A percentile compares a stretch with the other conserved stretches of the same genome.
These are phyloP conservation scores for Cuniculus paca DNA, from an alignment of 2,797 vertebrate species.

Conservation along the genomic window DNA sequence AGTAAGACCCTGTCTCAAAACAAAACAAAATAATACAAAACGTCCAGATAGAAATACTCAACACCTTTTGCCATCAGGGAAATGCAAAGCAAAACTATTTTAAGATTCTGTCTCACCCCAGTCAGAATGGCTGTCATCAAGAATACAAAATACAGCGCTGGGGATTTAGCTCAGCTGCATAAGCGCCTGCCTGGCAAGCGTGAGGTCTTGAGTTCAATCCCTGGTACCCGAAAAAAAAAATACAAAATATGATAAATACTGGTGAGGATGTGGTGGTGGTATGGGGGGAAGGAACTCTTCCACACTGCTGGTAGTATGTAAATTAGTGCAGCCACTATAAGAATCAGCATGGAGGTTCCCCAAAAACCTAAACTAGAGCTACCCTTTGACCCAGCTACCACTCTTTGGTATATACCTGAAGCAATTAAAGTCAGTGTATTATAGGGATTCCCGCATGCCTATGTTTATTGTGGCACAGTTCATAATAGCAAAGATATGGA, in stretches of 20 bases:
- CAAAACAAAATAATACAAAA: not conserved
- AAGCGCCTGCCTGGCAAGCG: too few relatives aligned
- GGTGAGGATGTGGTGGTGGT: not conserved
- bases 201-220: too few relatives aligned
- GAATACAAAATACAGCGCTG: not conserved
- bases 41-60: not conserved
- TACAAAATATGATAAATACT: not conserved
- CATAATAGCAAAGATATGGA: not conserved
- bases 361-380: not conserved
- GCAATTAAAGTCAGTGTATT: not conserved
- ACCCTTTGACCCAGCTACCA: not conserved
- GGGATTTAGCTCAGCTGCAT: too few relatives aligned
- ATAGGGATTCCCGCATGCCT: not conserved
- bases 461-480: not conserved
- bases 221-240: too few relatives aligned
- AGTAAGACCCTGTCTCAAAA: not conserved
- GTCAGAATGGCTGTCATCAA: not conserved
- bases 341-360: not conserved
- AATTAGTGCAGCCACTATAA: not conserved
- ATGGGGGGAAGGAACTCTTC: not conserved
- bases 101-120: not conserved
- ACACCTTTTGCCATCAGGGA: not conserved
- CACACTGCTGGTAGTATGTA: not conserved
- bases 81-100: not conserved
- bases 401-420: not conserved